Evolutionary conservation across 2,113 vertebrate species (phyloP), one percentile per base, ranked within the genome.

Genomic region (Pollimyrus isidori): DNA sequence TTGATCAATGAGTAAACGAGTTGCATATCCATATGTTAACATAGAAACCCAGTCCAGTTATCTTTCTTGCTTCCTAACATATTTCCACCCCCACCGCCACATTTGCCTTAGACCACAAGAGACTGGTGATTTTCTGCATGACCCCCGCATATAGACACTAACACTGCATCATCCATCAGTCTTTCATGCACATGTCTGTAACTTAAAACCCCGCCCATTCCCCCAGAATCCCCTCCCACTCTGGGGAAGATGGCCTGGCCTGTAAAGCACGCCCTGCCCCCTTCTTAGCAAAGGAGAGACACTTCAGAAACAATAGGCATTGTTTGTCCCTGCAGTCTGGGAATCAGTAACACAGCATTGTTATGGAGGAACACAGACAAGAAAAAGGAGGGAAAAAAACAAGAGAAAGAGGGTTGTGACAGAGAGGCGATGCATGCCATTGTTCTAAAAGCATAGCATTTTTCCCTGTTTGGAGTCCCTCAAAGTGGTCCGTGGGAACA

Each of bases 141-240:
- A 13, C 42, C 62, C 46, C 87, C 42, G 39, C 87, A 53, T 26
- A 48, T 17, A 84, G 42, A 73, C 52, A 26, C 30, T 50, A 88
- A 50, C 87, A 48, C 21, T 23, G 35, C 35, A 48, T 56, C 82
- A 90, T 90, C 87, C 87, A 90, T 90, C 90, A 90, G 58, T 23
- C 30, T 80, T 62, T n/a, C 6, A 19, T 69, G 73, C 65, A 56
- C 45, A 82, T 85, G 82, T 21, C 56, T 46, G 42, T 9, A 15
- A 62, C n/a, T 84, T 52, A 58, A 49, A 62, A 21, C 23, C 3
- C 42, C 42, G 3, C 39, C 88, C 88, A 19, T 53, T 13, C 56
- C 87, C 19, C 53, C 87, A 65, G 10, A 87, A 10, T 65, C 15
- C 87, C 87, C 52, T 19, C 21, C 52, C 52, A 46, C 30, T 30